These are phyloP conservation scores for Pimpla rufipes DNA, from an alignment of 2,888 invertebrate species.

Conservation along the genomic window DNA sequence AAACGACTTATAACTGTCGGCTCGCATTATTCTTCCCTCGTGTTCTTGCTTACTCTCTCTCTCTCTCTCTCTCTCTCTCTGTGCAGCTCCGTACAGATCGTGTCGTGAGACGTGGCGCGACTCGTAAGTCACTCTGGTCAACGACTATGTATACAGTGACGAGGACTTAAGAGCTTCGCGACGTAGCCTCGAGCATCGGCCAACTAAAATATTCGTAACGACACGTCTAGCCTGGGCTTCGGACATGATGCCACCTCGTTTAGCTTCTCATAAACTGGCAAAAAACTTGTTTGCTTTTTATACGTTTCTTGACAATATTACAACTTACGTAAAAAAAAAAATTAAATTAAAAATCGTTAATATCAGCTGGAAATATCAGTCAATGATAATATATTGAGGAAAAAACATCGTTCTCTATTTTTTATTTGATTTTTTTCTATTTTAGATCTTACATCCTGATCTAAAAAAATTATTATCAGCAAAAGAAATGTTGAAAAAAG, in stretches of 20 bases:
- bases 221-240: background rate
- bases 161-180: constrained; percentile 5
- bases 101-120: background rate
- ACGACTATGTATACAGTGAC: background rate
- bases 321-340: background rate
- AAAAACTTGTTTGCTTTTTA: background rate
- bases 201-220: constrained; percentile 1
- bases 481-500: no score
- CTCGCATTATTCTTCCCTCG: constrained; percentile 39
- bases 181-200: background rate
- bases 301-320: background rate
- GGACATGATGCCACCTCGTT: background rate
- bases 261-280: background rate
- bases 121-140: background rate
- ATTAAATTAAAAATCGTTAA: no score
- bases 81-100: no score
- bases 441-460: no score
- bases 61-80: constrained; percentile 14
- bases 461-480: no score
- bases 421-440: no score
- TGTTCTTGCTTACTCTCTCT: constrained; percentile 1
- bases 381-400: no score
- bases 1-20: constrained; percentile 57
- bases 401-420: no score
- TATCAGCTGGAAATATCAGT: no score